Evolutionary conservation across 2,113 vertebrate genomes (phyloP).

Genomic region (Neotoma lepida): DNA sequence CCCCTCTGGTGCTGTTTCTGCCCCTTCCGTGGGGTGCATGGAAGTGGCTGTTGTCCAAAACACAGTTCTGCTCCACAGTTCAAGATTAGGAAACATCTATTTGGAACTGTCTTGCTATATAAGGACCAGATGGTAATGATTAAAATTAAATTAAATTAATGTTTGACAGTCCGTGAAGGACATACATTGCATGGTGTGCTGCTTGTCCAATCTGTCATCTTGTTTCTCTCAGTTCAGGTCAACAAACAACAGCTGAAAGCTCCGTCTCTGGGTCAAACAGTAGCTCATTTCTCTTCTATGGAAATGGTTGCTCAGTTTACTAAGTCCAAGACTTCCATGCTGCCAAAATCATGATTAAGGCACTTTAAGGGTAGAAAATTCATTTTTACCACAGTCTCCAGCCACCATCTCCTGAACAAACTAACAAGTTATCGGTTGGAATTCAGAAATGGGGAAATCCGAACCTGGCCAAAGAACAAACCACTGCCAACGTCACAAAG

Average conservation of each 20-base stretch:
- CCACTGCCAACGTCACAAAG: conserved; percentile 59
- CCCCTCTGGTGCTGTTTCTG: background rate
- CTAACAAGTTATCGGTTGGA: conserved; percentile 59
- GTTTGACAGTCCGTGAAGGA: conserved; percentile 76
- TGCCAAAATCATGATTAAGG: conserved; percentile 58
- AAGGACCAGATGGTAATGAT: conserved; percentile 78
- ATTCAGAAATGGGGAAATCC: conserved; percentile 64
- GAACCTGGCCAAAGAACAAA: conserved; percentile 44
- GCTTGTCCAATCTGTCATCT: conserved; percentile 77
- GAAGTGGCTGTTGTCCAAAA: conserved; percentile 62
- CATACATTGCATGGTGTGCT: conserved; percentile 76
- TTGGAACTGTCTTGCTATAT: conserved; percentile 55
- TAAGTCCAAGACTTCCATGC: background rate
- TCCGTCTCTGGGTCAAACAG: conserved; percentile 71
- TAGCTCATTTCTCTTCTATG: conserved; percentile 69
- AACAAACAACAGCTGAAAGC: conserved; percentile 72
- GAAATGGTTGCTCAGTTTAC: conserved; percentile 64
- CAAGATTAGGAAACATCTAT: conserved; percentile 69
- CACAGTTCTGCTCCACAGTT: conserved; percentile 45
- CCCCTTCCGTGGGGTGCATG: background rate
- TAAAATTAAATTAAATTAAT: conserved; percentile 81
- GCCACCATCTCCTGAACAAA: conserved; percentile 35
- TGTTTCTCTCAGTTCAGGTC: conserved; percentile 70
- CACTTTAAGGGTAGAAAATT: conserved; percentile 64
- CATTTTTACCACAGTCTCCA: conserved; percentile 48